Percentiles rank a stretch among this genome's conserved stretches.
Conservation (phyloP, 2,888 invertebrate genomes). For the Drosophila borealis region DNA sequence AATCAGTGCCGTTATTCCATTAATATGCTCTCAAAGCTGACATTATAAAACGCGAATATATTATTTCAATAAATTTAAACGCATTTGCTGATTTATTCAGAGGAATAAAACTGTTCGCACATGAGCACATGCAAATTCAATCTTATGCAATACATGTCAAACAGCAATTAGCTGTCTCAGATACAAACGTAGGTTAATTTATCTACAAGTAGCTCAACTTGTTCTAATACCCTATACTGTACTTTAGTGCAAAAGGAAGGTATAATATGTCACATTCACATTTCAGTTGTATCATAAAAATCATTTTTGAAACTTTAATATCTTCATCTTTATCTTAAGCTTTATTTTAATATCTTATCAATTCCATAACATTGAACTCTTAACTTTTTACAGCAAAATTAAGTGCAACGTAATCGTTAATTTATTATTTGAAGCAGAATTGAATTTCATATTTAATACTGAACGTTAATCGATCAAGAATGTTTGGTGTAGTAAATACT, state of each 20-base stretch:
- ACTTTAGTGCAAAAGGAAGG: neutral
- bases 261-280: too few relatives aligned
- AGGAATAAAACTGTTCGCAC: neutral
- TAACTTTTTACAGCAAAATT: too few relatives aligned
- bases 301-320: too few relatives aligned
- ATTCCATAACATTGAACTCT: too few relatives aligned
- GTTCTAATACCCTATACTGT: neutral
- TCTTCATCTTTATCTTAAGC: too few relatives aligned
- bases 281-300: too few relatives aligned
- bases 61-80: neutral
- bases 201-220: neutral
- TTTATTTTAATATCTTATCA: too few relatives aligned
- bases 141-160: conserved; percentile 1
- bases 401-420: too few relatives aligned
- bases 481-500: neutral
- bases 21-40: conserved; percentile 17
- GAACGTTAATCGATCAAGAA: neutral
- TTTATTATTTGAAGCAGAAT: neutral
- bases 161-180: conserved; percentile 9
- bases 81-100: neutral
- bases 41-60: conserved; percentile 7
- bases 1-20: conserved; percentile 30
- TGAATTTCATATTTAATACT: neutral
- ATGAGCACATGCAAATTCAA: neutral
- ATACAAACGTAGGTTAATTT: conserved; percentile 1